Evolutionary conservation across 2,888 invertebrate genomes (phyloP).

Genomic region (Aspidapion aeneum): DNA sequence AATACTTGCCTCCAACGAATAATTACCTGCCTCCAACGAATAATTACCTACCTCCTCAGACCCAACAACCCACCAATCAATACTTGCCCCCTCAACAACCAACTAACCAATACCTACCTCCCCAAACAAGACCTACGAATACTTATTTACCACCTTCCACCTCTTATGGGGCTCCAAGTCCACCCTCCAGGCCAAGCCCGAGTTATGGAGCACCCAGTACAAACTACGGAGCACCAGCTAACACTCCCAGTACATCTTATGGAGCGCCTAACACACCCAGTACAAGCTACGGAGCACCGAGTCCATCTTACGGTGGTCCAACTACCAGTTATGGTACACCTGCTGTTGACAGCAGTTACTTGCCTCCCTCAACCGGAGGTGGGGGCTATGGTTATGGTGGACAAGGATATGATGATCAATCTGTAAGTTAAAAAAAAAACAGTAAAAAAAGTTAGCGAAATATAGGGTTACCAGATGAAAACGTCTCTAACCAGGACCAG

Average conservation of each 20-base stretch:
- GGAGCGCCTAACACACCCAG: conserved; percentile 31
- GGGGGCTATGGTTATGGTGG: conserved; percentile 23
- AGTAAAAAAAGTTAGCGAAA: background rate
- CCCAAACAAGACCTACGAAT: conserved; percentile 33
- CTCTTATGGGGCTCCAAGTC: conserved; percentile 29
- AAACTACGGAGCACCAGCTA: conserved; percentile 30
- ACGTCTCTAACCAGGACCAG: too few relatives aligned
- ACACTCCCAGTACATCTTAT: conserved; percentile 18
- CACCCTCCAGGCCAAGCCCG: conserved; percentile 32
- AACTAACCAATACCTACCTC: conserved; percentile 26
- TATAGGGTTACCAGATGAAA: too few relatives aligned
- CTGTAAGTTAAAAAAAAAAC: conserved; percentile 34
- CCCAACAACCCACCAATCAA: conserved; percentile 33
- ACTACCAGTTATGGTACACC: conserved; percentile 12
- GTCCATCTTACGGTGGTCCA: conserved; percentile 19
- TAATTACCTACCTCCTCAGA: conserved; percentile 34
- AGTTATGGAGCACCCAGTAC: conserved; percentile 30
- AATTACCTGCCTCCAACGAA: conserved; percentile 31
- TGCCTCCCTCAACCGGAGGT: conserved; percentile 9
- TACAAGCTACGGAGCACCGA: conserved; percentile 28
- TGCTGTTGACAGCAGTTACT: background rate
- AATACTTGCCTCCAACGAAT: conserved; percentile 35
- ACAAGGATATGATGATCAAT: conserved; percentile 39
- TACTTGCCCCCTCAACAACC: conserved; percentile 36
- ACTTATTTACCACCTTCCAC: conserved; percentile 28